phyloP scores from a whole-genome alignment of 2,888 invertebrate species.

The Philereme transversata region DNA sequence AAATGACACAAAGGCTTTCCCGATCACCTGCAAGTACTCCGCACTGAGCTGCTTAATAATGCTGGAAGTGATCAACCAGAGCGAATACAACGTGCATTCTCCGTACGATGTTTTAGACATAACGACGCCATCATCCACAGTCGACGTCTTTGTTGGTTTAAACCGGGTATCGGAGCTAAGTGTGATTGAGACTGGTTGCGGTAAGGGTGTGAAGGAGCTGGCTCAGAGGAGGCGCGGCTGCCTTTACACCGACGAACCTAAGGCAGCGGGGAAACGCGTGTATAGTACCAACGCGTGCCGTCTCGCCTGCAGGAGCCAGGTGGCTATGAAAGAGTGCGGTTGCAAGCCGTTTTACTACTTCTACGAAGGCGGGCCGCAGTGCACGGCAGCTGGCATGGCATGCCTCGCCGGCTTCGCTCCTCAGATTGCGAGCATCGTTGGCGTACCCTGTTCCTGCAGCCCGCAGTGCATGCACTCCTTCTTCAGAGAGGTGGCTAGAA shows the following conservation, averaged over 20 bases:
- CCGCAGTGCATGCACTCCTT: conserved; percentile 67
- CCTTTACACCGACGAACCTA: conserved; percentile 62
- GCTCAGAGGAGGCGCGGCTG: conserved; percentile 77
- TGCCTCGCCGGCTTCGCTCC: conserved; percentile 65
- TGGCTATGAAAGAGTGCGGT: conserved; percentile 79
- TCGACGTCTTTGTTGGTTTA: conserved; percentile 53
- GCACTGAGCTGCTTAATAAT: conserved; percentile 61
- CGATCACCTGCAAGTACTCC: conserved; percentile 62
- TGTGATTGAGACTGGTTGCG: conserved; percentile 76
- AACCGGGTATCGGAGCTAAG: conserved; percentile 67
- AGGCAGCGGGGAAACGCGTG: conserved; percentile 3
- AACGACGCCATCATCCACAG: conserved; percentile 54
- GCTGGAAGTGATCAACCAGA: conserved; percentile 46
- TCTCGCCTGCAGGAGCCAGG: conserved; percentile 78
- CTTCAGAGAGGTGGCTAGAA: conserved; percentile 52
- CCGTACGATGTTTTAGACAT: conserved; percentile 83
- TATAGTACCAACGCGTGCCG: conserved; percentile 23
- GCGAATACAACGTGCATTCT: conserved; percentile 75
- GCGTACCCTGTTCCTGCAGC: conserved; percentile 55
- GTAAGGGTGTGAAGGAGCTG: conserved; percentile 70
- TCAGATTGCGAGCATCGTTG: conserved; percentile 55
- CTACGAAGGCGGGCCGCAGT: conserved; percentile 79
- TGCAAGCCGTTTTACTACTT: conserved; percentile 86
- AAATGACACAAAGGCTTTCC: conserved; percentile 51
- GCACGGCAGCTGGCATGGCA: conserved; percentile 78